Evolutionary conservation across 2,888 invertebrate species (phyloP).

Genomic region (Cosmia trapezina): DNA sequence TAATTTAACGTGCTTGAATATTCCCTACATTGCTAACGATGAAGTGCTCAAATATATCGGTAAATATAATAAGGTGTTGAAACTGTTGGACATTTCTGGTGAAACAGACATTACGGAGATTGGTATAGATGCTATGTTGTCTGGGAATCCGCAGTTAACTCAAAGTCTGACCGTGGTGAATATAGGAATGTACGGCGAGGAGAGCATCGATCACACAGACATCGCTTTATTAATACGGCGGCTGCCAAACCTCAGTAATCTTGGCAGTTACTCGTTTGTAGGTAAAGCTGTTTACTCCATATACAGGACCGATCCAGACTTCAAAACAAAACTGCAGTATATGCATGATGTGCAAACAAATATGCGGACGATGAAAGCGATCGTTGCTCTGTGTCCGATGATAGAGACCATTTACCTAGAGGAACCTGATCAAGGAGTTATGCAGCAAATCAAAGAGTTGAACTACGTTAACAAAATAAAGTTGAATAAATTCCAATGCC

Average conservation of each 20-base stretch:
- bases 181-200: conserved; percentile 93
- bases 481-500: conserved; percentile 91
- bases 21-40: conserved; percentile 93
- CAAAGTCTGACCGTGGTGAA: conserved; percentile 91
- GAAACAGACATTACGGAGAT: conserved; percentile 93
- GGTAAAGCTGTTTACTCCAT: conserved; percentile 91
- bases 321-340: conserved; percentile 92
- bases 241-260: conserved; percentile 91
- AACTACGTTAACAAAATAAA: conserved; percentile 90
- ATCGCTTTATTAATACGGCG: conserved; percentile 91
- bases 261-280: conserved; percentile 93
- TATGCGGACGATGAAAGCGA: conserved; percentile 90
- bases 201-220: conserved; percentile 92
- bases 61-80: conserved; percentile 89
- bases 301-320: conserved; percentile 87
- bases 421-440: conserved; percentile 90
- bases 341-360: conserved; percentile 92
- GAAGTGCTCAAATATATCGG: conserved; percentile 91
- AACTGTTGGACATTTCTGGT: conserved; percentile 92
- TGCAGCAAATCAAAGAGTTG: conserved; percentile 87
- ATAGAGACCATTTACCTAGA: conserved; percentile 92
- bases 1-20: conserved; percentile 91
- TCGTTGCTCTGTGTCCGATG: conserved; percentile 91
- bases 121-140: conserved; percentile 91
- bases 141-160: conserved; percentile 87